Evolutionary conservation across 2,888 invertebrate genomes (phyloP), one percentile per base, ranked within the genome.

Genomic region (Tolmerus cingulatus): DNA sequence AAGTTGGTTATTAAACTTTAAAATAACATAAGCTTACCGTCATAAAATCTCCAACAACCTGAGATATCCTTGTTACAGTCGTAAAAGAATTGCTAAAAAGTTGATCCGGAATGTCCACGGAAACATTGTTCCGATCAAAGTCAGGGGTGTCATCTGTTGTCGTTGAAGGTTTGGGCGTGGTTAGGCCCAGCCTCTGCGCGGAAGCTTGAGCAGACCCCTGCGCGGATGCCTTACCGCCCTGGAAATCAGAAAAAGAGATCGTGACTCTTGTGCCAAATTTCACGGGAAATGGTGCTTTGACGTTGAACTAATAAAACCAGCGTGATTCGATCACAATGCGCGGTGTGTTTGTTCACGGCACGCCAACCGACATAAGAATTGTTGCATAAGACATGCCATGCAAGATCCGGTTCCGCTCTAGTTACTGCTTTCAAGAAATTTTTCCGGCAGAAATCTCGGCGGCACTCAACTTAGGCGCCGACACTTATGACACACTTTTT

Each of bases 21-120:
- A 74, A 27, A 66, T 23, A 82, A 66, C 19, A 57, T 76, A 79
- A 46, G 90, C 90, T 91, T 92, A 95, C 95, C 91, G 94, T 93
- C 89, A 95, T 94, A 55, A 95, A 92, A 89, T 93, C 93, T 76
- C 94, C 94, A 84, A 95, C 90, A 27, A 94, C 91, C 90, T 94
- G 94, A 19, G 95, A 95, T 85, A 95, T 90, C 89, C 94, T 94
- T 23, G 95, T 95, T 19, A 95, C 91, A 19, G 95, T 91, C 27
- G 93, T 93, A 90, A 95, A 95, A 27, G 94, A 94, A 37, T 94
- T 93, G 37, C 94, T 94, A 89, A 95, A 94, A 2, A 95, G 91
- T 88, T 93, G 91, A 74, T 93, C 93, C 1, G 95, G 95, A 86
- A 95, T 90, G 30, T 95, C 95, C 87, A 95, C 91, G 0, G 94